Percentiles rank a stretch among this genome's conserved stretches.
phyloP scores from a whole-genome alignment of 2,888 invertebrate genomes.

The Eristalis intricaria region DNA sequence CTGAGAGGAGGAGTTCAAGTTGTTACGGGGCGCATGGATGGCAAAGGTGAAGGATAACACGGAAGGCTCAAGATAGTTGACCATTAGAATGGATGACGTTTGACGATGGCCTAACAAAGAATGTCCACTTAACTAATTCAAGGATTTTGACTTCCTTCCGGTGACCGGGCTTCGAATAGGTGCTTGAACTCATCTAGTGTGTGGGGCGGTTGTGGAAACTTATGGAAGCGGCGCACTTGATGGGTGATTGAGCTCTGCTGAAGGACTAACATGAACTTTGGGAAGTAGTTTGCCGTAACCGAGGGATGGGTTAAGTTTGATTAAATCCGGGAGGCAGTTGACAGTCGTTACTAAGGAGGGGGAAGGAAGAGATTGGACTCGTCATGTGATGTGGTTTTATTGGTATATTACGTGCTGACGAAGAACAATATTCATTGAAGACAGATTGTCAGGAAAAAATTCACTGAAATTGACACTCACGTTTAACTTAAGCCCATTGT shows the following conservation, averaged over 20 bases:
- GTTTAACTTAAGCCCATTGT: too few relatives aligned
- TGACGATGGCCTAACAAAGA: slow-evolving; percentile 59
- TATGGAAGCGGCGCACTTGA: background rate
- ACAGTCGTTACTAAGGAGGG: background rate
- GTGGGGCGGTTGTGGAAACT: background rate
- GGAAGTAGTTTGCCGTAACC: background rate
- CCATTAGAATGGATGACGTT: slow-evolving; percentile 57
- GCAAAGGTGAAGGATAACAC: background rate
- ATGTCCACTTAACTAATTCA: slow-evolving; percentile 56
- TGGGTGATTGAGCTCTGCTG: background rate
- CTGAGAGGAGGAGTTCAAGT: background rate
- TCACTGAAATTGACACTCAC: too few relatives aligned
- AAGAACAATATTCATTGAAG: too few relatives aligned
- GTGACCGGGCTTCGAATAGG: slow-evolving; percentile 21
- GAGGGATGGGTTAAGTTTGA: background rate
- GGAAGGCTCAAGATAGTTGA: background rate
- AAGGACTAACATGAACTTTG: background rate
- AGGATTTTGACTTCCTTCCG: slow-evolving; percentile 37
- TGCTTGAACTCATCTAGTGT: slow-evolving; percentile 7
- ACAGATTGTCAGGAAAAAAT: too few relatives aligned
- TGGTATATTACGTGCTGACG: too few relatives aligned
- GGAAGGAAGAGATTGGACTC: too few relatives aligned
- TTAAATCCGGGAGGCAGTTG: background rate
- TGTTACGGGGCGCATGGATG: background rate
- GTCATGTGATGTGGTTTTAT: background rate